These are phyloP conservation scores for Drosophila yakuba DNA, from an alignment of 1,140 invertebrate species.

Conservation along the genomic window DNA sequence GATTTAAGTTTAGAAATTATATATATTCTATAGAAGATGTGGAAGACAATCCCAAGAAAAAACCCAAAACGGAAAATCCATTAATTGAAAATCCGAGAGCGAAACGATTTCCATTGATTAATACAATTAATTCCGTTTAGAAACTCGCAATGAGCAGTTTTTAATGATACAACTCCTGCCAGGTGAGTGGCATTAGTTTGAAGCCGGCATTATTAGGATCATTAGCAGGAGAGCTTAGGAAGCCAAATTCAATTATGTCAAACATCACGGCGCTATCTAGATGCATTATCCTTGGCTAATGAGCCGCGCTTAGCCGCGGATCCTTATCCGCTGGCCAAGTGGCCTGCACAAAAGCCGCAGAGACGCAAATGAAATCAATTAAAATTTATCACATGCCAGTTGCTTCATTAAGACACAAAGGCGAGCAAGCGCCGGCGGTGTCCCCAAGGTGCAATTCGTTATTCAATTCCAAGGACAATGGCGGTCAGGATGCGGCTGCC, in stretches of 20 bases:
- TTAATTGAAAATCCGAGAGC: too few species aligned
- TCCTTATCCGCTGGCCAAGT: constrained; percentile 50
- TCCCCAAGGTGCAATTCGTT: constrained; percentile 81
- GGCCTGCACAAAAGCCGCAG: constrained; percentile 23
- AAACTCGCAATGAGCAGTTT: not conserved
- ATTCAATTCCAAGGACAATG: constrained; percentile 74
- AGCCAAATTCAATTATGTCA: constrained; percentile 77
- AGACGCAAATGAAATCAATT: constrained; percentile 75
- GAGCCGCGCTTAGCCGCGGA: constrained; percentile 43
- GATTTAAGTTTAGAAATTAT: too few species aligned
- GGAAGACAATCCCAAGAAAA: too few species aligned
- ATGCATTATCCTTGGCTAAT: constrained; percentile 76
- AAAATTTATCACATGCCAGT: constrained; percentile 76
- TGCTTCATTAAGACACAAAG: constrained; percentile 69
- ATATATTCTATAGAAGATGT: too few species aligned
- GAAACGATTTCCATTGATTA: not conserved
- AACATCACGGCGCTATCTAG: constrained; percentile 61
- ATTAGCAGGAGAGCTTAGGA: constrained; percentile 22
- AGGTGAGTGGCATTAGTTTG: not conserved
- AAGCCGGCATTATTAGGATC: constrained; percentile 27
- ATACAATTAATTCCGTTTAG: not conserved
- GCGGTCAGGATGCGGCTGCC: constrained; percentile 73
- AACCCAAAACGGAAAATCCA: too few species aligned
- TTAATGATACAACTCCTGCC: constrained; percentile 10
- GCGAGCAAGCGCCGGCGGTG: constrained; percentile 11